phyloP scores from a whole-genome alignment of 2,888 invertebrate species.

The Physocephala rufipes region DNA sequence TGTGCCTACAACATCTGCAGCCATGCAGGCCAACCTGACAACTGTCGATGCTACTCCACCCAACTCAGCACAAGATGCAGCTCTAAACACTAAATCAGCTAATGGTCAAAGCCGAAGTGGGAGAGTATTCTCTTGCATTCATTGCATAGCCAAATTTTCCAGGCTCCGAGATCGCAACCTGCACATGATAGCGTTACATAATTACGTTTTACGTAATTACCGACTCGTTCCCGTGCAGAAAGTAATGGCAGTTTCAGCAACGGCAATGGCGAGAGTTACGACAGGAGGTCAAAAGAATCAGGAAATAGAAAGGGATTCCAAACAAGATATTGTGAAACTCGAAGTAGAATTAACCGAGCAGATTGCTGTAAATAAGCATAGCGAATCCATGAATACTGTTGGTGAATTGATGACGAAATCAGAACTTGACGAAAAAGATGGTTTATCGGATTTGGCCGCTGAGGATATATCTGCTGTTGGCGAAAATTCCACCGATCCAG shows the following conservation, averaged over 20 bases:
- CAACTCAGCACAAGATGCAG: constrained; percentile 43
- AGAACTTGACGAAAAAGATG: constrained; percentile 54
- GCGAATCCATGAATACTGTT: constrained; percentile 34
- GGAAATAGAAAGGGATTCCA: constrained; percentile 54
- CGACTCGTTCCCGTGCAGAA: constrained; percentile 57
- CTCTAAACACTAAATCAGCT: constrained; percentile 44
- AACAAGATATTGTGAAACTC: constrained; percentile 57
- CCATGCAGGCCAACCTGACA: constrained; percentile 59
- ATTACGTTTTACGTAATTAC: constrained; percentile 63
- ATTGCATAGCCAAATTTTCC: constrained; percentile 60
- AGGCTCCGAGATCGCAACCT: constrained; percentile 63
- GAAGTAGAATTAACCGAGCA: constrained; percentile 55
- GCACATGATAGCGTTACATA: constrained; percentile 62
- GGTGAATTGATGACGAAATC: constrained; percentile 45
- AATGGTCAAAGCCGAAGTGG: constrained; percentile 36
- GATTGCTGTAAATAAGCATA: constrained; percentile 31
- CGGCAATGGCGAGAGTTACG: constrained; percentile 36
- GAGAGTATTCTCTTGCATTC: constrained; percentile 63
- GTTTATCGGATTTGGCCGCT: constrained; percentile 37
- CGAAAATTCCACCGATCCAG: constrained; percentile 45
- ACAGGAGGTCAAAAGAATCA: constrained; percentile 37
- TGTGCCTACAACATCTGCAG: constrained; percentile 51
- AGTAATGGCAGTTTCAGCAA: constrained; percentile 43
- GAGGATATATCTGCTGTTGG: constrained; percentile 14
- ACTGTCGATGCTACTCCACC: constrained; percentile 53